phyloP scores from a whole-genome alignment of 1,140 invertebrate genomes.

The Elymnias hypermnestra region DNA sequence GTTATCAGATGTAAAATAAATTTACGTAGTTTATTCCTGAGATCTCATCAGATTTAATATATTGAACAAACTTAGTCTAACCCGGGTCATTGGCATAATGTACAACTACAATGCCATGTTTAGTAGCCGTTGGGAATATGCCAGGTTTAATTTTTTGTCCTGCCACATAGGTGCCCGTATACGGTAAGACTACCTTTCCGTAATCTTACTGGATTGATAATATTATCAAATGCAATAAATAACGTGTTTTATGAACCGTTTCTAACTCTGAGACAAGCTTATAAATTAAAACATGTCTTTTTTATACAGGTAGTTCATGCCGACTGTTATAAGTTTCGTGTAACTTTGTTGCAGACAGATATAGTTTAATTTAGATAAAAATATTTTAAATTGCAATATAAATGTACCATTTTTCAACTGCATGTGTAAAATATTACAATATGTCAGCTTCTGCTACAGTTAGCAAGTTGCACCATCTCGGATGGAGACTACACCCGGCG shows the following conservation, averaged over 20 bases:
- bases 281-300: too few species aligned
- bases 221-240: slow-evolving; percentile 16
- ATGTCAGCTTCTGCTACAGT: too few species aligned
- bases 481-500: too few species aligned
- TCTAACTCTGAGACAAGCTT: too few species aligned
- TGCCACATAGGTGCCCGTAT: slow-evolving; percentile 15
- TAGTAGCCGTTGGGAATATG: slow-evolving; percentile 22
- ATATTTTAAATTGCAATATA: too few species aligned
- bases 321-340: too few species aligned
- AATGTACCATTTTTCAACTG: too few species aligned
- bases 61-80: slow-evolving; percentile 12
- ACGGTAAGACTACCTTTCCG: slow-evolving; percentile 20
- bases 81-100: slow-evolving; percentile 24
- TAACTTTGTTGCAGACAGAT: too few species aligned
- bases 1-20: slow-evolving; percentile 15
- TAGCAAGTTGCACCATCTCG: too few species aligned
- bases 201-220: slow-evolving; percentile 20
- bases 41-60: slow-evolving; percentile 19
- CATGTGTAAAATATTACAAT: too few species aligned
- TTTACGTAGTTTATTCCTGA: slow-evolving; percentile 13
- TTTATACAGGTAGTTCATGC: too few species aligned
- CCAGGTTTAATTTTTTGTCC: slow-evolving; percentile 25
- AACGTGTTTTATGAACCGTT: neutral
- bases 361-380: too few species aligned
- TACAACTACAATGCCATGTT: slow-evolving; percentile 17